Percentiles rank a stretch among this genome's conserved stretches.
These are phyloP conservation scores for Butorides virescens DNA, from an alignment of 2,113 vertebrate genomes.

Conservation along the genomic window DNA sequence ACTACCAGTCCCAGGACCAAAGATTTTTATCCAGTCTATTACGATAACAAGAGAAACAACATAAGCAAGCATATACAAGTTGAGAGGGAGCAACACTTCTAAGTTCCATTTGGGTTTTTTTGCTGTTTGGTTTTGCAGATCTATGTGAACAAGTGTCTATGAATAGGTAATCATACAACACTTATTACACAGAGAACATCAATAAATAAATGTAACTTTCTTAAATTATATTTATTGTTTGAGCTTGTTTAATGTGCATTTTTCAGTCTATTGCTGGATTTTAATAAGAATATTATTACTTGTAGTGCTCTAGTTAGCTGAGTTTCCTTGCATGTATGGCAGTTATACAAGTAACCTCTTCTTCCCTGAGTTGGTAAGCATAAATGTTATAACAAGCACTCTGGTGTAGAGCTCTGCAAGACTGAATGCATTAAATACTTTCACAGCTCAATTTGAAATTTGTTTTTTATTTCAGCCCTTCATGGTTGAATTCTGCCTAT, in stretches of 20 bases:
- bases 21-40: background rate
- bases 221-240: background rate
- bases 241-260: background rate
- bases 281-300: background rate
- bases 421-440: background rate
- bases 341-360: background rate
- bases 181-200: background rate
- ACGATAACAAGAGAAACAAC: background rate
- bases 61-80: fast-evolving
- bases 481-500: background rate
- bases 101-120: background rate
- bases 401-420: background rate
- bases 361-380: background rate
- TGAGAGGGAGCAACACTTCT: background rate
- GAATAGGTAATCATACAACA: background rate
- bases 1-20: background rate
- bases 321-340: background rate
- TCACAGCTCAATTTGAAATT: background rate
- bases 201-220: background rate
- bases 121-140: background rate
- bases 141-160: background rate
- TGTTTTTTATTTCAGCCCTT: background rate
- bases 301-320: background rate
- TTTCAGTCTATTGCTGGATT: background rate
- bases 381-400: background rate